Conservation (phyloP, 2,888 invertebrate species). For the Epinotia ramella region DNA sequence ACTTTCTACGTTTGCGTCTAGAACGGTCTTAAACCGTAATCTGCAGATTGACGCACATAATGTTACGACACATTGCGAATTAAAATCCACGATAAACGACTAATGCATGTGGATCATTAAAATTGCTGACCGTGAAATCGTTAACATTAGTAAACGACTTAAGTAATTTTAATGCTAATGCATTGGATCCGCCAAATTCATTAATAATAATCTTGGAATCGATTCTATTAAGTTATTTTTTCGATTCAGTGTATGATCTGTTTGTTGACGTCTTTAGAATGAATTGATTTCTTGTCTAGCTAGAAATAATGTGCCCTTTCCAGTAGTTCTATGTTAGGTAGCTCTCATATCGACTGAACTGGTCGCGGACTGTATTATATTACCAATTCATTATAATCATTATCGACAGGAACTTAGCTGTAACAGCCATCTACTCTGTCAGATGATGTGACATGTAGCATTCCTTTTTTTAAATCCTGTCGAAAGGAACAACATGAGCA, state of each 20-base stretch:
- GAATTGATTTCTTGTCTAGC: no score
- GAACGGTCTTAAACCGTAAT: conserved; percentile 83
- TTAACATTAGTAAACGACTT: conserved; percentile 43
- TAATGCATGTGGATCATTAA: conserved; percentile 57
- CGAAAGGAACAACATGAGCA: not conserved
- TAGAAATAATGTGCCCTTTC: not conserved
- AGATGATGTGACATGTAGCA: conserved; percentile 9
- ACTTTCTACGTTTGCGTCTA: conserved; percentile 84
- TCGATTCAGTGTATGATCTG: not conserved
- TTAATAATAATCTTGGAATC: not conserved
- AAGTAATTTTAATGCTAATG: conserved; percentile 13
- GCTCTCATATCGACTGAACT: not conserved
- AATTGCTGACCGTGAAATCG: conserved; percentile 42
- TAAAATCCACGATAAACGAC: conserved; percentile 72
- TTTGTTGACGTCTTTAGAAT: not conserved
- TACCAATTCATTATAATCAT: not conserved
- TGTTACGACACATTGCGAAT: conserved; percentile 78
- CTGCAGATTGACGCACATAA: conserved; percentile 82
- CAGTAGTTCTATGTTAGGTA: not conserved
- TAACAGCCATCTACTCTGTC: not conserved
- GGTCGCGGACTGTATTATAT: not conserved
- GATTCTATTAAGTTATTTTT: not conserved
- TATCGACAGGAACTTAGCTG: not conserved
- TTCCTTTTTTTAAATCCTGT: conserved; percentile 7
- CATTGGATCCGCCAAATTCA: conserved; percentile 6